These are phyloP conservation scores for Limnephilus lunatus DNA, from an alignment of 2,888 invertebrate genomes.

Conservation along the genomic window DNA sequence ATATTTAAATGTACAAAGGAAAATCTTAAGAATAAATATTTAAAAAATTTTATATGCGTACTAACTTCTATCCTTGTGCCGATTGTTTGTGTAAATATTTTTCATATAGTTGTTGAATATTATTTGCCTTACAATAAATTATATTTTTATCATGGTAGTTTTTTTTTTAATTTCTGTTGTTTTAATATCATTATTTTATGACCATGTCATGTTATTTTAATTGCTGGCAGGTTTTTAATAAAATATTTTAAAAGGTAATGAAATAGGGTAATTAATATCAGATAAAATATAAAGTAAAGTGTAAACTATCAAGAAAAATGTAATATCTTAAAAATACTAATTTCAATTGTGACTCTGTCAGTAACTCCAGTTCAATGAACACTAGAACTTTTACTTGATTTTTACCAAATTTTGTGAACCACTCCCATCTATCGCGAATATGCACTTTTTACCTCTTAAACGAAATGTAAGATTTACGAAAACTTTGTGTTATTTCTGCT, in stretches of 20 bases:
- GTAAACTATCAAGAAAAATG: background rate
- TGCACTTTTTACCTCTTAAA: no score
- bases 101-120: background rate
- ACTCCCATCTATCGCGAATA: no score
- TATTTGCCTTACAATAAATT: background rate
- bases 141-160: background rate
- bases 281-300: background rate
- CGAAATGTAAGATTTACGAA: no score
- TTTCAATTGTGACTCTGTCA: no score
- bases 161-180: background rate
- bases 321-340: background rate
- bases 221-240: background rate
- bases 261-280: no score
- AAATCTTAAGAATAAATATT: background rate
- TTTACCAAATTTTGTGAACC: no score
- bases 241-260: background rate
- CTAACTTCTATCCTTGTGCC: background rate
- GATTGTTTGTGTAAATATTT: background rate
- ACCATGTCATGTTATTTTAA: background rate
- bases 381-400: no score
- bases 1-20: background rate
- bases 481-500: no score
- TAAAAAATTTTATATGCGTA: background rate
- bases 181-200: background rate
- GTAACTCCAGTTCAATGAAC: no score